Evolutionary conservation across 2,797 vertebrate species (phyloP), one percentile per base, ranked within the genome.

Genomic region (Sebastes baramenuke): DNA sequence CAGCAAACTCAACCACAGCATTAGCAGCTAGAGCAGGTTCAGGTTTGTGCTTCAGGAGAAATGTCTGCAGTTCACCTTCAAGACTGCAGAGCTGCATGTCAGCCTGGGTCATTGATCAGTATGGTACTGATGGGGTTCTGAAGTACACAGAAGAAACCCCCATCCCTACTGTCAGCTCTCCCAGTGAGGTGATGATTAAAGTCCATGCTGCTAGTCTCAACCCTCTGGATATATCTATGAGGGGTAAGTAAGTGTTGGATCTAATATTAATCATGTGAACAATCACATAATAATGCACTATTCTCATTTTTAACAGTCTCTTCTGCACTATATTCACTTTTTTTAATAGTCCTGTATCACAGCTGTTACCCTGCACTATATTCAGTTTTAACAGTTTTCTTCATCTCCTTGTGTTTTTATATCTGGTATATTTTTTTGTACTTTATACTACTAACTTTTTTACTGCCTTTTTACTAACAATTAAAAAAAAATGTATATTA

Each of bases 221-320:
- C 91, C 98, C 97, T 59, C 96, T 99, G 80, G 98, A 98, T 87
- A 86, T 98, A 60, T 94, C 96, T 70, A 98, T 99, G 97, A 95
- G 97, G 95, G 96, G 98, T 98, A 95, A 36, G 98, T 98, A 95
- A 36, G 34, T 36, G 34, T 24, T 24, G 25, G 25, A 36, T 36
- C 34, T 36, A 36, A 36, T 36, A 34, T 11, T 34, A 34, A 11
- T 4, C 10, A 34, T 34, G 34, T 34, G 34, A 34, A 34, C 34
- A 34, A 34, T 34, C 1, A 34, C 34, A 34, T 34, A 34, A 34
- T 34, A 34, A 10, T 34, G 34, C 34, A 36, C 10, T 11, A 34
- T 34, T 0, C 32, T 34, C 32, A 34, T n/a, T 11, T 34, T 30
- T 29, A 30, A 8, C 8, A 30, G 8, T 30, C 32, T 32, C 8